Evolutionary conservation across 30 jellyfish, hydroid and myxozoan species (phyloP).

Genomic region (Turritopsis rubra): DNA sequence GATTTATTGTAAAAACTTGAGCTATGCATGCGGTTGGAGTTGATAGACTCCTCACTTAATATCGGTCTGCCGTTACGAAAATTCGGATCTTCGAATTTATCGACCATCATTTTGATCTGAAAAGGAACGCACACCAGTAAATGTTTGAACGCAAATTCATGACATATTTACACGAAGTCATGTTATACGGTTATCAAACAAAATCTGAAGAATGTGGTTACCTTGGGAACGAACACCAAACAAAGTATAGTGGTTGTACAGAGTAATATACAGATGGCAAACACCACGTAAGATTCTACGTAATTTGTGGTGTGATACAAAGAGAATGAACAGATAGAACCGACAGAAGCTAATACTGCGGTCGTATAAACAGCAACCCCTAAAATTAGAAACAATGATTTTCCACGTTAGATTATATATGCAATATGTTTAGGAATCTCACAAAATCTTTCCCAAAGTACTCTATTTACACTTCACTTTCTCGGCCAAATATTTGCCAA

Average conservation of each 20-base stretch:
- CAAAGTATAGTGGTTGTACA: conserved; percentile 74
- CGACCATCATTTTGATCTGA: background rate
- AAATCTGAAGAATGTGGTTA: conserved; percentile 3
- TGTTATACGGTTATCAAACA: too few relatives aligned
- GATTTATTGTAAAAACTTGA: background rate
- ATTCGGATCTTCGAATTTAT: background rate
- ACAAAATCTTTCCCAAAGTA: too few relatives aligned
- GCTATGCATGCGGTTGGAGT: background rate
- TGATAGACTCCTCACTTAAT: background rate
- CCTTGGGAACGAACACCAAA: conserved; percentile 82
- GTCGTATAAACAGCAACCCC: conserved; percentile 71
- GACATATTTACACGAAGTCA: too few relatives aligned
- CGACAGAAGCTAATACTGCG: conserved; percentile 64
- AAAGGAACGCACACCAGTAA: too few relatives aligned
- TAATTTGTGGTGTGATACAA: conserved; percentile 35
- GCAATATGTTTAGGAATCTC: too few relatives aligned
- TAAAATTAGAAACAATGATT: background rate
- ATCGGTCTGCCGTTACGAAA: background rate
- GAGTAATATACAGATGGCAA: conserved; percentile 56
- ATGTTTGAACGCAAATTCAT: too few relatives aligned
- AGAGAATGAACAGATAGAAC: conserved; percentile 57
- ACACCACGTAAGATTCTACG: conserved; percentile 44
- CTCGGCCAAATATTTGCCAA: too few relatives aligned
- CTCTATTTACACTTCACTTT: too few relatives aligned
- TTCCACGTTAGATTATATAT: background rate